phyloP scores from a whole-genome alignment of 2,113 vertebrate genomes.

The Chelonoidis abingdonii region DNA sequence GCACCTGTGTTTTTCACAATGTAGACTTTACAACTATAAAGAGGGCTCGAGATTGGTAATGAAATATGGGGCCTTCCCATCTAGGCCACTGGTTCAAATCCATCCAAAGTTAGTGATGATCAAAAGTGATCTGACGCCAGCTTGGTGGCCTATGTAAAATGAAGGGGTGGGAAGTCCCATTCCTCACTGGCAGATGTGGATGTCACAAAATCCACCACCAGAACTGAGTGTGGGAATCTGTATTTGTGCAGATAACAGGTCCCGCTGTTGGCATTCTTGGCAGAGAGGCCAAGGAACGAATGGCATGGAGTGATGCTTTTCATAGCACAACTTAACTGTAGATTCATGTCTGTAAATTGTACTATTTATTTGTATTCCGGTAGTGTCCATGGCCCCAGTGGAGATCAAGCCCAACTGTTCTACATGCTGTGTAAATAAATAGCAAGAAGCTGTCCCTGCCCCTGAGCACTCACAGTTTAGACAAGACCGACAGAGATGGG shows the following conservation, averaged over 20 bases:
- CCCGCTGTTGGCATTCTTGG: background rate
- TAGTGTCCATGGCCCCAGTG: background rate
- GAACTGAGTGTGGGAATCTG: background rate
- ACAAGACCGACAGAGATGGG: background rate
- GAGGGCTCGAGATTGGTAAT: background rate
- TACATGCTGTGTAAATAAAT: background rate
- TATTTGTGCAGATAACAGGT: background rate
- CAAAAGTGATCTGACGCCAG: background rate
- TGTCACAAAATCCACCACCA: background rate
- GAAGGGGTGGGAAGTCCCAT: fast-evolving
- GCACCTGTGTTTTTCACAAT: background rate
- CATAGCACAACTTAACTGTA: background rate
- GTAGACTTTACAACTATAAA: background rate
- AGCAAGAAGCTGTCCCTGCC: background rate
- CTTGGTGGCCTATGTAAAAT: background rate
- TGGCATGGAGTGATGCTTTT: background rate
- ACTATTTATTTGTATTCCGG: background rate
- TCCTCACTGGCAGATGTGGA: fast-evolving
- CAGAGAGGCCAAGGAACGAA: background rate
- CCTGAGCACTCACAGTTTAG: background rate
- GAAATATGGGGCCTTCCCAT: background rate
- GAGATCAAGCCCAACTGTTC: background rate
- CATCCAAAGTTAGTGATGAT: background rate
- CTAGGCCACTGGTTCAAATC: background rate
- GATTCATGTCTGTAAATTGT: background rate